Evolutionary conservation across 2,888 invertebrate species (phyloP).

Genomic region (Apotomis betuletana): DNA sequence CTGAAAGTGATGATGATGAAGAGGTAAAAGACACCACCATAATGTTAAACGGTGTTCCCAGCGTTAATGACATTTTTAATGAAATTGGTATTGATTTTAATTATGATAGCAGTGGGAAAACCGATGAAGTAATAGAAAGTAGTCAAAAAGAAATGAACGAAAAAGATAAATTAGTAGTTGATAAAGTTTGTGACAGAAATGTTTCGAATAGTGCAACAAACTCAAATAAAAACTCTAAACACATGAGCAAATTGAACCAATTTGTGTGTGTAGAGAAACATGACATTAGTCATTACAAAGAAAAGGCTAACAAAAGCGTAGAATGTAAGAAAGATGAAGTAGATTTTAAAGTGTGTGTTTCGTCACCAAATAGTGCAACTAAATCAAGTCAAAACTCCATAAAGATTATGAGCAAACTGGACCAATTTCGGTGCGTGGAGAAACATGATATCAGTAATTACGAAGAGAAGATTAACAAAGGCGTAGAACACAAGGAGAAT

Average conservation of each 20-base stretch:
- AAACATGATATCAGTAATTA: conserved; percentile 66
- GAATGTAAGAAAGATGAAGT: conserved; percentile 16
- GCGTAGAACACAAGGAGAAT: conserved; percentile 44
- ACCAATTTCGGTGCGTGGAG: conserved; percentile 67
- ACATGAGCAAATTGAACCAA: conserved; percentile 65
- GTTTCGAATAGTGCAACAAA: conserved; percentile 3
- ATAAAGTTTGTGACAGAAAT: conserved; percentile 11
- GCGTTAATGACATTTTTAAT: conserved; percentile 75
- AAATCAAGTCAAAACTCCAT: conserved; percentile 44
- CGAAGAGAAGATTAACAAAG: conserved; percentile 53
- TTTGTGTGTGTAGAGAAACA: conserved; percentile 65
- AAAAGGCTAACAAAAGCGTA: conserved; percentile 47
- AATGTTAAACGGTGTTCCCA: conserved; percentile 70
- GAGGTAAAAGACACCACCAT: conserved; percentile 46
- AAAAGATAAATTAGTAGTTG: conserved; percentile 30
- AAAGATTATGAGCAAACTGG: conserved; percentile 59
- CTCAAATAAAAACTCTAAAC: conserved; percentile 46
- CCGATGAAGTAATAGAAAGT: conserved; percentile 40
- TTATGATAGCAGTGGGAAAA: conserved; percentile 39
- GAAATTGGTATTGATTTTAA: conserved; percentile 68
- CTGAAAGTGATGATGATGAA: conserved; percentile 49
- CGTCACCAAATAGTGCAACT: neutral
- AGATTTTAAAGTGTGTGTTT: neutral
- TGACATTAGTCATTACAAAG: conserved; percentile 66
- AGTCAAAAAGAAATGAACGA: conserved; percentile 27